Conservation (phyloP, 2,888 invertebrate species). For the Agrochola lychnidis region DNA sequence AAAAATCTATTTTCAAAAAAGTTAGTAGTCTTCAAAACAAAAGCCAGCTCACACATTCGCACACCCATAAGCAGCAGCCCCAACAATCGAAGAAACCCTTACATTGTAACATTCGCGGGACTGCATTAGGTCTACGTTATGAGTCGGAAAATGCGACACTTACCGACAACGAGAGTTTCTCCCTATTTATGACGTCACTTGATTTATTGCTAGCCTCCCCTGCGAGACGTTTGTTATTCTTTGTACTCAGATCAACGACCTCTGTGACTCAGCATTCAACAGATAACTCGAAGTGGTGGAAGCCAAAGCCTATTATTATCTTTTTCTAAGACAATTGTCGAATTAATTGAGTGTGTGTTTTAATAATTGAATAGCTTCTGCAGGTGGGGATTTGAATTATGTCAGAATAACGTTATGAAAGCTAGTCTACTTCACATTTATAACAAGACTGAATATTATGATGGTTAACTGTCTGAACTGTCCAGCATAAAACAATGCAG, state of each 20-base stretch:
- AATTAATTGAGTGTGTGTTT: constrained; percentile 57
- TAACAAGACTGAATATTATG: not conserved
- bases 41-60: constrained; percentile 55
- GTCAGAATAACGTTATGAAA: not conserved
- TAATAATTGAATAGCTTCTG: constrained; percentile 52
- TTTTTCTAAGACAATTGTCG: constrained; percentile 46
- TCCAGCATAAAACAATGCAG: constrained; percentile 16
- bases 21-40: constrained; percentile 42
- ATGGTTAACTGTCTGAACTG: not conserved
- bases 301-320: constrained; percentile 53
- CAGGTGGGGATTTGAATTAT: constrained; percentile 32
- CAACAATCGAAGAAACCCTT: constrained; percentile 62
- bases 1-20: constrained; percentile 1
- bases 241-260: constrained; percentile 73
- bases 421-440: not conserved
- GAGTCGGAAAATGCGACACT: constrained; percentile 81
- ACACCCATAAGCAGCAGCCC: constrained; percentile 47
- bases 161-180: constrained; percentile 70
- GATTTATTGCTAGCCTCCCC: constrained; percentile 75
- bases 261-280: constrained; percentile 70
- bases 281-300: constrained; percentile 53
- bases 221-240: constrained; percentile 75
- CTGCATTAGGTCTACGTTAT: constrained; percentile 73
- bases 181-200: constrained; percentile 78
- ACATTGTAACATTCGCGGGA: constrained; percentile 53